Evolutionary conservation across 2,888 invertebrate species (phyloP).

Genomic region (Machimus atricapillus): DNA sequence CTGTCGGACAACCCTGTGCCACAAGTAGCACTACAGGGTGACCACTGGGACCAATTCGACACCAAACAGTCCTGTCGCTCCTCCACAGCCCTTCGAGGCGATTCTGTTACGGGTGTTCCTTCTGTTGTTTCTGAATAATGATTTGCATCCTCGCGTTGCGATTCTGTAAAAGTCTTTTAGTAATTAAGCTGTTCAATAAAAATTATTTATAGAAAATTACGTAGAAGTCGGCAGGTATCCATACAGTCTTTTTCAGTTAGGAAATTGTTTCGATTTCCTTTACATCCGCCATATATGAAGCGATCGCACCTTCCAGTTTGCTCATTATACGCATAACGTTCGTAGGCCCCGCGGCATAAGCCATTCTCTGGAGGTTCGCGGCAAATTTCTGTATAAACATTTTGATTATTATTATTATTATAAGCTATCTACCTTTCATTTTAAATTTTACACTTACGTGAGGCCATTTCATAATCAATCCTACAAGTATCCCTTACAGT

Average conservation of each 20-base stretch:
- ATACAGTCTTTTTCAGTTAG: constrained; percentile 79
- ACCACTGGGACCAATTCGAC: constrained; percentile 85
- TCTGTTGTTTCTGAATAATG: not conserved
- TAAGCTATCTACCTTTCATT: too few species aligned
- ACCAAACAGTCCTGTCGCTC: constrained; percentile 72
- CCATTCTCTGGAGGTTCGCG: constrained; percentile 80
- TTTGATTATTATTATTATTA: too few species aligned
- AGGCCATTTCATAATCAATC: constrained; percentile 77
- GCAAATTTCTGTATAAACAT: constrained; percentile 76
- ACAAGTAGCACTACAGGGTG: constrained; percentile 80
- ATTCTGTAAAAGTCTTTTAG: not conserved
- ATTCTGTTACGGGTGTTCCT: not conserved
- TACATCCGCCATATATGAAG: constrained; percentile 88
- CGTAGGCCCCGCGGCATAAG: constrained; percentile 86
- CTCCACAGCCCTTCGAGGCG: not conserved
- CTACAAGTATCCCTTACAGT: constrained; percentile 72
- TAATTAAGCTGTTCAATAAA: not conserved
- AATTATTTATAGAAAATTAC: constrained; percentile 37
- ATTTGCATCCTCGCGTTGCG: not conserved
- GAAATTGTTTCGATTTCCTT: constrained; percentile 93
- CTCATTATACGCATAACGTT: constrained; percentile 86
- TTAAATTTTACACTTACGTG: constrained; percentile 68
- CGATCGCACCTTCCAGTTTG: constrained; percentile 79
- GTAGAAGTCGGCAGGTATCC: constrained; percentile 66
- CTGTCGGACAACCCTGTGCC: constrained; percentile 76